These are phyloP conservation scores for Andrena bicolor DNA, from an alignment of 2,888 invertebrate species.

Conservation along the genomic window DNA sequence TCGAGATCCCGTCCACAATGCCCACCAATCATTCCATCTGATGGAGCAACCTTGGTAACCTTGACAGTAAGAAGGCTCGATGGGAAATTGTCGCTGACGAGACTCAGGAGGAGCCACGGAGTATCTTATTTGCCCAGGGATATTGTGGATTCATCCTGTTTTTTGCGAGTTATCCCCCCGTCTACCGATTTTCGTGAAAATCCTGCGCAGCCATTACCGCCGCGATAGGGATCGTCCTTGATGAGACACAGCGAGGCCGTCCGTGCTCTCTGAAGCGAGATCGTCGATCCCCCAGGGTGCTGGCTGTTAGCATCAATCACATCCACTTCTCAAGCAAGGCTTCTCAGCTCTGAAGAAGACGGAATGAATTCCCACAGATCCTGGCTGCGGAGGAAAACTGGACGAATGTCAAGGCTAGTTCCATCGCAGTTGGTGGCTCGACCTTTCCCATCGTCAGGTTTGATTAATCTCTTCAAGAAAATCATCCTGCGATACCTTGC, in stretches of 20 bases:
- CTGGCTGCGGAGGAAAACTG: constrained; percentile 8
- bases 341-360: constrained; percentile 8
- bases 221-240: constrained; percentile 59
- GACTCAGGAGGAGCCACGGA: constrained; percentile 14
- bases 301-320: constrained; percentile 58
- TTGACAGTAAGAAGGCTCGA: constrained; percentile 54
- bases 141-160: constrained; percentile 11
- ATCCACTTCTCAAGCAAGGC: constrained; percentile 36
- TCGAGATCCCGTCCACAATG: constrained; percentile 37
- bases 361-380: constrained; percentile 52
- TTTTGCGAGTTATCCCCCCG: constrained; percentile 1
- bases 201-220: constrained; percentile 50
- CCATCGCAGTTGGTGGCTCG: neutral
- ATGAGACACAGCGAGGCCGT: constrained; percentile 58
- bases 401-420: constrained; percentile 54
- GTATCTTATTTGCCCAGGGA: constrained; percentile 42
- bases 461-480: constrained; percentile 10
- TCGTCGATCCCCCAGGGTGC: constrained; percentile 61
- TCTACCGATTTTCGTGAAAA: constrained; percentile 48
- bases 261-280: constrained; percentile 50
- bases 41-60: constrained; percentile 43
- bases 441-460: neutral
- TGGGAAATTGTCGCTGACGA: constrained; percentile 63
- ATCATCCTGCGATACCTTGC: too few relatives aligned
- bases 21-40: constrained; percentile 42